phyloP scores from a whole-genome alignment of 2,113 vertebrate genomes.

The Myiagra hebetior region DNA sequence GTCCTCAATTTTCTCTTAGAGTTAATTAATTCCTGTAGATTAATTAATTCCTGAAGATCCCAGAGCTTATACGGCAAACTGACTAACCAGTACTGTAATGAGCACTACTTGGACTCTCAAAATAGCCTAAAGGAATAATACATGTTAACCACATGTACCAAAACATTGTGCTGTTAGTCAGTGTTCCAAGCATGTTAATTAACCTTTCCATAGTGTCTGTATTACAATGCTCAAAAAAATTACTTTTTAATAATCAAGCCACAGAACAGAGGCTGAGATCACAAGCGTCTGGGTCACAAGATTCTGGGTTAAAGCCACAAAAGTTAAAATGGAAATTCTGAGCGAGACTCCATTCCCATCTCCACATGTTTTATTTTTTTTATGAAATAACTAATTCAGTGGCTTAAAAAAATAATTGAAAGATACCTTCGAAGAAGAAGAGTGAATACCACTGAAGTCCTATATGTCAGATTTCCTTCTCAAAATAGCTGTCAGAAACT shows the following conservation, averaged over 20 bases:
- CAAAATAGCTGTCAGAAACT: background rate
- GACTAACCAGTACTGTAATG: background rate
- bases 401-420: background rate
- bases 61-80: background rate
- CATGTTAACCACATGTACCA: slow-evolving; percentile 8
- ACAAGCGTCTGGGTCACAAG: background rate
- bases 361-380: background rate
- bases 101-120: background rate
- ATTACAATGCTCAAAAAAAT: background rate
- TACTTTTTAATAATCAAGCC: slow-evolving; percentile 20
- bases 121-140: background rate
- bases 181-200: background rate
- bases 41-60: background rate
- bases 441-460: background rate
- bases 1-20: background rate
- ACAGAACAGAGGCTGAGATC: background rate
- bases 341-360: background rate
- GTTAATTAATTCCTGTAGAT: background rate
- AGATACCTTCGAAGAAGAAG: background rate
- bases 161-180: slow-evolving; percentile 6
- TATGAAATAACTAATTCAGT: background rate
- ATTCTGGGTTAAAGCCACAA: background rate
- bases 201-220: background rate
- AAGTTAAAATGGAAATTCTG: slow-evolving; percentile 7
- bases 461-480: background rate